phyloP scores from a whole-genome alignment of 2,113 vertebrate genomes.

The Cyprinus carpio region DNA sequence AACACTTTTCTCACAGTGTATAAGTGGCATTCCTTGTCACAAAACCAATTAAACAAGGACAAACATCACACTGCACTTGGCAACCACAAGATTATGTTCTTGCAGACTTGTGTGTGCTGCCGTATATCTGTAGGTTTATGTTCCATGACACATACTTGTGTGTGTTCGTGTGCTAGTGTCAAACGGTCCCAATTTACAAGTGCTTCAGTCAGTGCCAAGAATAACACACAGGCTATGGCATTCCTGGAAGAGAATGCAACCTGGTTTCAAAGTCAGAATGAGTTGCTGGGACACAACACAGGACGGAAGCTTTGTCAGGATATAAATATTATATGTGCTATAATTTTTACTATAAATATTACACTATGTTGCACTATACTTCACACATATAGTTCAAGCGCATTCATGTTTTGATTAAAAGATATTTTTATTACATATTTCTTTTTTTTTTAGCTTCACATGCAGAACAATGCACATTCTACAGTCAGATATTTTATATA shows the following conservation, averaged over 20 bases:
- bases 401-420: neutral
- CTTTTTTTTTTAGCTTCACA: neutral
- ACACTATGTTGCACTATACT: neutral
- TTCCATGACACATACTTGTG: neutral
- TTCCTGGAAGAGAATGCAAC: constrained; percentile 45
- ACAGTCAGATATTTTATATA: too few relatives aligned
- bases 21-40: neutral
- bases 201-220: constrained; percentile 10
- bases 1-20: neutral
- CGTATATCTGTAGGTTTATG: neutral
- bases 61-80: neutral
- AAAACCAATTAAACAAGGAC: neutral
- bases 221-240: constrained; percentile 33
- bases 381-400: neutral
- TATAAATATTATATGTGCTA: neutral
- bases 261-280: neutral
- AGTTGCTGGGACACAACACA: constrained; percentile 13
- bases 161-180: neutral
- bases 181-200: neutral
- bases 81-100: neutral
- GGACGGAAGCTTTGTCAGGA: neutral
- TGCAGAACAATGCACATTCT: neutral
- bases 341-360: neutral
- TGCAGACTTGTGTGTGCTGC: neutral
- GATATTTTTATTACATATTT: too few relatives aligned